These are phyloP conservation scores for Synanthedon andrenaeformis DNA, from an alignment of 2,888 invertebrate genomes.

Conservation along the genomic window DNA sequence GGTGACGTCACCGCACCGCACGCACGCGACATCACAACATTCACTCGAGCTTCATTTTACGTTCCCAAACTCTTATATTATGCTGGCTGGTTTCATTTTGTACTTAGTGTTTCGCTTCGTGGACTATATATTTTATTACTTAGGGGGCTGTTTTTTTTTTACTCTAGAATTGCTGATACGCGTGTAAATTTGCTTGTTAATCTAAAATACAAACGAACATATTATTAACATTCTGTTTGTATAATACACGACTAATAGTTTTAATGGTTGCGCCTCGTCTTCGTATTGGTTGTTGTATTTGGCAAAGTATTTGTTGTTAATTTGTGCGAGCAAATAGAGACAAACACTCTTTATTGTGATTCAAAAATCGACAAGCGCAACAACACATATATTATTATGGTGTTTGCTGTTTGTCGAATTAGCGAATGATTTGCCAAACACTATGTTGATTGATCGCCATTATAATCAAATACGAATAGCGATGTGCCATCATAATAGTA, in stretches of 20 bases:
- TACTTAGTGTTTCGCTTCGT: conserved; percentile 38
- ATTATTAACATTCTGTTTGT: not conserved
- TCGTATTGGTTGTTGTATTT: no score
- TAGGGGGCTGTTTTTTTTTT: conserved; percentile 37
- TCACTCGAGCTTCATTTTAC: conserved; percentile 48
- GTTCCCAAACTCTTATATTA: conserved; percentile 25
- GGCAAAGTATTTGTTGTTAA: no score
- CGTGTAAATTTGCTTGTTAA: conserved; percentile 8
- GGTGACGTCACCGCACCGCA: conserved; percentile 22
- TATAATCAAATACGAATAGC: no score
- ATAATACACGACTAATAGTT: not conserved
- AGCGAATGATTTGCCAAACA: no score
- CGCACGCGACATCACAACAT: conserved; percentile 35
- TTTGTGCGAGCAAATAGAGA: no score
- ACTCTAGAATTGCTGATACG: conserved; percentile 11
- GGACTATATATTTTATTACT: conserved; percentile 9
- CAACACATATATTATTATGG: no score
- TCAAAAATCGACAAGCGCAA: no score
- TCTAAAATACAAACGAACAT: not conserved
- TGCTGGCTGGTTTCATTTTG: conserved; percentile 48
- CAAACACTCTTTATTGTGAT: no score
- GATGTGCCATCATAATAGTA: no score
- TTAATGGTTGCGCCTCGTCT: no score
- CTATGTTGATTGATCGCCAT: no score
- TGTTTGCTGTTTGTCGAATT: no score